A percentile compares a stretch with the other conserved stretches of the same genome.
These are phyloP conservation scores for Psettodes erumei DNA, from an alignment of 2,113 vertebrate species.

Conservation along the genomic window DNA sequence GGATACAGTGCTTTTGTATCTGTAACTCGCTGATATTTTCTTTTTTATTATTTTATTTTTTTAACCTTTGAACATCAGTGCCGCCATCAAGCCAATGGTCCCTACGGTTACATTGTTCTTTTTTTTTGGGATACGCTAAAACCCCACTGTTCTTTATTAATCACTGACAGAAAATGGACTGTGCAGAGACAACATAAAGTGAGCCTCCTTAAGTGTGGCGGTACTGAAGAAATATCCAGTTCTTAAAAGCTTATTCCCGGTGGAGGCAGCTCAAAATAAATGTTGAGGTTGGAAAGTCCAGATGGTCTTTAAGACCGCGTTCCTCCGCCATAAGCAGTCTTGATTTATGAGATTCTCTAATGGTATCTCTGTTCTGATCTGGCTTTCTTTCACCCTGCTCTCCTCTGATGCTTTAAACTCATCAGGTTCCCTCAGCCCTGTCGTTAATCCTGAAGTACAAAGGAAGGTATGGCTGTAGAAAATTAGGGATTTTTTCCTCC, in stretches of 20 bases:
- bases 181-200: conserved; percentile 32
- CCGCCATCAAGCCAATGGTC: background rate
- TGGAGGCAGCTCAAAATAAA: conserved; percentile 73
- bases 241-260: conserved; percentile 63
- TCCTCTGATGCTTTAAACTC: conserved; percentile 82
- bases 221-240: conserved; percentile 40
- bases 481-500: conserved; percentile 68
- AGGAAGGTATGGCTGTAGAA: conserved; percentile 77
- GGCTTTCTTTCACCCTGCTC: conserved; percentile 80
- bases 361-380: conserved; percentile 83
- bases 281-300: conserved; percentile 78
- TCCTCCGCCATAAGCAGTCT: conserved; percentile 71
- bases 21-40: background rate
- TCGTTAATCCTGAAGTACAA: conserved; percentile 84
- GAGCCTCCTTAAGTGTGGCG: conserved; percentile 19
- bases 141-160: conserved; percentile 20
- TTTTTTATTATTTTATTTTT: background rate
- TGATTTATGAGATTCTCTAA: conserved; percentile 86
- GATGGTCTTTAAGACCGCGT: conserved; percentile 80
- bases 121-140: conserved; percentile 4
- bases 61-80: background rate
- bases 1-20: background rate
- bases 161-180: conserved; percentile 36
- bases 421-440: conserved; percentile 78
- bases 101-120: background rate